A percentile compares a stretch with the other conserved stretches of the same genome.
These are phyloP conservation scores for Corythornis leucogaster DNA, from an alignment of 2,797 vertebrate genomes.

Conservation along the genomic window DNA sequence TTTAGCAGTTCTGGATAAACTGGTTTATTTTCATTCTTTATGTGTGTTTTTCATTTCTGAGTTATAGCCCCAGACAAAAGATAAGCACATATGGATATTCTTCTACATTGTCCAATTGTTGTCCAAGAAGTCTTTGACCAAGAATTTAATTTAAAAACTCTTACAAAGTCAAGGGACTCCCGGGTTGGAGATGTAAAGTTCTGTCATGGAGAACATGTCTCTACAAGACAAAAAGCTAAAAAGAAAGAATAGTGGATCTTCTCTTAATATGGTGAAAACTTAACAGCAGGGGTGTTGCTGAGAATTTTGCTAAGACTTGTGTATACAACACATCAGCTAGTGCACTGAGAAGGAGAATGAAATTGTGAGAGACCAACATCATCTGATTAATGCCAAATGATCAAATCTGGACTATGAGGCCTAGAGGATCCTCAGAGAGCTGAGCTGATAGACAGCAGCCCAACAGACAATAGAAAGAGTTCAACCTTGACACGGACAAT, in stretches of 20 bases:
- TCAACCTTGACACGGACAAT: background rate
- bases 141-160: background rate
- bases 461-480: background rate
- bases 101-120: conserved; percentile 2
- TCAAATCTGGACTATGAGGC: background rate
- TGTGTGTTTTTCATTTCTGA: conserved; percentile 27
- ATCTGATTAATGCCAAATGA: conserved; percentile 7
- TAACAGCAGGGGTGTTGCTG: conserved; percentile 11
- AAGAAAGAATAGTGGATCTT: conserved; percentile 17
- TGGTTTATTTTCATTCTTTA: background rate
- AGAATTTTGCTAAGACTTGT: conserved; percentile 4
- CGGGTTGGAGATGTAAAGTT: background rate
- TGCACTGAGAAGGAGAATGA: background rate
- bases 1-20: background rate
- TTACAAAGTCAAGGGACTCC: conserved; percentile 16
- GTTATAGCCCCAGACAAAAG: background rate
- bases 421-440: background rate
- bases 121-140: conserved; percentile 24
- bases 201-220: conserved; percentile 11
- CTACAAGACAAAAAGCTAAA: conserved; percentile 30
- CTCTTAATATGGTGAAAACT: conserved; percentile 22
- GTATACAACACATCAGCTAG: background rate
- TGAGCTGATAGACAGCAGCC: background rate
- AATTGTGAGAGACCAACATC: background rate
- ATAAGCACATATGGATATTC: background rate